Evolutionary conservation across 1,140 invertebrate genomes (phyloP), one percentile per base, ranked within the genome.

Genomic region (Aricia agestis): DNA sequence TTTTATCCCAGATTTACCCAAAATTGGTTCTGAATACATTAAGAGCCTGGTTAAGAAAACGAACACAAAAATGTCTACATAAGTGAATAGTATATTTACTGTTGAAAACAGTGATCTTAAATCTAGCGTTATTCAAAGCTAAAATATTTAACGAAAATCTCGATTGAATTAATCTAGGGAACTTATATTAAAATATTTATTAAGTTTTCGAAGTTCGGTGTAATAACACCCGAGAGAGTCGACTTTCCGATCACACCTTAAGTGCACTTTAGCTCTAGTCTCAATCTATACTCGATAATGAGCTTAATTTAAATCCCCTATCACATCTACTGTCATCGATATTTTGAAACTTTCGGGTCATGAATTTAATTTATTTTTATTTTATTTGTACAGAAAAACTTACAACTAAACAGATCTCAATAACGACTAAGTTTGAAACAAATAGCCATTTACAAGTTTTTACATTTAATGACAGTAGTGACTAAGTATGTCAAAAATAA

Each of bases 231-330:
- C 66, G 36, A 17, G 68, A 61, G 41, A 69, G 25, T 69, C 52
- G 11, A 61, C 57, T 13, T 52, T 58, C 41, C 68, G 68, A 69
- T 69, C 61, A 31, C 68, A 41, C 25, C 57, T 36, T 13, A 69
- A 69, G 68, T 69, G 58, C 68, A 69, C 68, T 69, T 18, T 52
- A 52, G 13, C 45, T 52, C 18, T 25, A 19, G 4, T 45, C 68
- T 36, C 32, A 41, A 69, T 69, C 32, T 61, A 63, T 58, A 63
- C 68, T 69, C 59, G 36, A 36, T 69, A 69, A 69, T 69, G 68
- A 69, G 58, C 58, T 69, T 69, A 69, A 69, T 69, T 69, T 69
- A 63, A 69, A 69, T 69, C 68, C 68, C 36, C 68, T 63, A 42
- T 63, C 58, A 58, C 68, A 10, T 63, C 36, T 41, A 25, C 19